A percentile compares a stretch with the other conserved stretches of the same genome.
Evolutionary conservation across 2,888 invertebrate genomes (phyloP).

Genomic region (Sturmia bella): DNA sequence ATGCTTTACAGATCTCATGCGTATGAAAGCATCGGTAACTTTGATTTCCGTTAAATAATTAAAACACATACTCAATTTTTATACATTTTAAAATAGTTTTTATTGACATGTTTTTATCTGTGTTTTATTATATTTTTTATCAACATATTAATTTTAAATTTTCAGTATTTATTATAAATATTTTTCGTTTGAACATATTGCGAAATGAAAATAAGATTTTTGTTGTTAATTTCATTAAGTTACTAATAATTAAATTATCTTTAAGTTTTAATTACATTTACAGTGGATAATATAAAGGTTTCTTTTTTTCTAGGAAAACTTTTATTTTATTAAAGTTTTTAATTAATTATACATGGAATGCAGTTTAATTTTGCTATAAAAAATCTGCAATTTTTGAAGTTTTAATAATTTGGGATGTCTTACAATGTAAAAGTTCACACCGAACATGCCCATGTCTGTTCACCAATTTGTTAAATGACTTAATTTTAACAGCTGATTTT

Average conservation of each 20-base stretch:
- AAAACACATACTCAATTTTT: constrained; percentile 2
- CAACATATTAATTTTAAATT: constrained; percentile 50
- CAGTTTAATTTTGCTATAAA: constrained; percentile 73
- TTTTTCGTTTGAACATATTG: constrained; percentile 74
- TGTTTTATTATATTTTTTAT: constrained; percentile 66
- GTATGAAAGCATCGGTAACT: too few relatives aligned
- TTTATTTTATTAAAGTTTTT: constrained; percentile 41
- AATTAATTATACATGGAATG: constrained; percentile 81
- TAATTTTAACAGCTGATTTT: constrained; percentile 19
- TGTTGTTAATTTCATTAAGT: constrained; percentile 54
- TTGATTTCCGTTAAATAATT: too few relatives aligned
- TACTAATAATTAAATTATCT: constrained; percentile 61
- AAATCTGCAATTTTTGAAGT: constrained; percentile 53
- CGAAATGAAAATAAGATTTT: constrained; percentile 73
- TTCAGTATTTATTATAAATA: constrained; percentile 66
- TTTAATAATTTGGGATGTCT: constrained; percentile 29
- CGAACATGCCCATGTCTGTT: constrained; percentile 51
- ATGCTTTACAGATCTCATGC: too few relatives aligned
- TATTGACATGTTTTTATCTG: constrained; percentile 64
- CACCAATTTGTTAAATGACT: background rate
- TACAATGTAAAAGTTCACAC: constrained; percentile 45
- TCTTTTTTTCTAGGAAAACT: constrained; percentile 41
- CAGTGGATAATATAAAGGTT: constrained; percentile 50
- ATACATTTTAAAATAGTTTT: constrained; percentile 63
- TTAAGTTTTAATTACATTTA: constrained; percentile 56